Conservation (phyloP, 2,888 invertebrate species). For the Stramonita haemastoma region DNA sequence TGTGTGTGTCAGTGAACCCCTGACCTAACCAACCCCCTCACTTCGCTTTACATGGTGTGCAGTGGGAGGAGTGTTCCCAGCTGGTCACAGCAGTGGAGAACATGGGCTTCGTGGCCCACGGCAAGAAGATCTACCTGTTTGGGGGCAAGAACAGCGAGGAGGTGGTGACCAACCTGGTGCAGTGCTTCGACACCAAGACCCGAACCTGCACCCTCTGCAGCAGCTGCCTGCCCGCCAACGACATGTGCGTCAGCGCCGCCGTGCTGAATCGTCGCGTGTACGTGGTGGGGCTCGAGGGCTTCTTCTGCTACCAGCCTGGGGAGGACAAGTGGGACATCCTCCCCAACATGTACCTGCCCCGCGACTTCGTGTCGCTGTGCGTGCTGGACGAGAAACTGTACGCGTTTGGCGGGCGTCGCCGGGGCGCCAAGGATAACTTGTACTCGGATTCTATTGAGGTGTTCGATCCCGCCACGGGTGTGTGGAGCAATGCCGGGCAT, state of each 20-base stretch:
- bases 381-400: conserved; percentile 70
- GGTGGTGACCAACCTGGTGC: conserved; percentile 70
- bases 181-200: conserved; percentile 67
- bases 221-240: conserved; percentile 66
- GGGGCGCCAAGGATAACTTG: conserved; percentile 70
- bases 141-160: conserved; percentile 73
- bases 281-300: conserved; percentile 71
- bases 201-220: conserved; percentile 59
- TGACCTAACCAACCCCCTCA: too few species aligned
- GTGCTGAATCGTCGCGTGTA: conserved; percentile 67
- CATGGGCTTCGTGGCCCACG: conserved; percentile 70
- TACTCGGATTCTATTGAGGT: conserved; percentile 70
- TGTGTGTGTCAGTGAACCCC: too few species aligned
- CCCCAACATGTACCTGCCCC: conserved; percentile 66
- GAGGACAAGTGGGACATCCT: conserved; percentile 67
- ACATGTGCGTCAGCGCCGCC: conserved; percentile 71
- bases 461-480: conserved; percentile 62
- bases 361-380: conserved; percentile 71
- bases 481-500: conserved; percentile 63
- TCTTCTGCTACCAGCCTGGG: conserved; percentile 64
- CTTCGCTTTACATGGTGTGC: not conserved
- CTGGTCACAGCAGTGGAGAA: conserved; percentile 71
- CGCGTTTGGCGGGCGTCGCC: conserved; percentile 68
- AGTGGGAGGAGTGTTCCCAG: conserved; percentile 64
- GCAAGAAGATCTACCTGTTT: conserved; percentile 67